Evolutionary conservation across 2,797 vertebrate genomes (phyloP), one percentile per base, ranked within the genome.

Genomic region (Danio aesculapii): DNA sequence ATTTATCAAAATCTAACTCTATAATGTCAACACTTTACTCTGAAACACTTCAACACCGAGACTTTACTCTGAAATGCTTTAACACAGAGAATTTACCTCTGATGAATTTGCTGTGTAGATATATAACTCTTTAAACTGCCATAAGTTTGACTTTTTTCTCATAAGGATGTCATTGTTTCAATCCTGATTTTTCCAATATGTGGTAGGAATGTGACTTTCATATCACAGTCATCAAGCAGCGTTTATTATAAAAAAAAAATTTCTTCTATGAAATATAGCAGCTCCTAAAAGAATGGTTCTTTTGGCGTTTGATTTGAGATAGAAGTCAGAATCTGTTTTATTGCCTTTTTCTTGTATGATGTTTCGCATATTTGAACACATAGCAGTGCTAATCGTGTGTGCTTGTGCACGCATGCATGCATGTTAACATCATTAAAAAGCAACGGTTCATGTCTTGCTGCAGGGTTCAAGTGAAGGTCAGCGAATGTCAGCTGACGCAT

Each of bases 401-500:
- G 71, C 47, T 30, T 30, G 30, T 30, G 30, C 30, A 62, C 2
- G 1, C 19, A 49, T 73, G 6, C 58, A 47, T 19, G 43, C 41
- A 43, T 76, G 81, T 58, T 64, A 49, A 52, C 8, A 41, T 78
- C 9, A 77, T 73, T 78, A 73, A 66, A 70, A 75, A 79, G 50
- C 4, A 55, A 43, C 0, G 19, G n/a, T 21, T 21, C 50, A 57
- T 58, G 21, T 55, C 12, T 55, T 63, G 44, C 8, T 8, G 3
- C 47, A 62, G 64, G 66, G 72, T 75, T 83, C 43, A 53, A 6
- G 9, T 16, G 30, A 13, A 63, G 57, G 71, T 75, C 63, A 66
- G 7, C n/a, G 16, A 76, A 80, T 70, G 59, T 70, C 70, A 50
- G 41, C 52, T 57, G 44, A 59, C 39, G 73, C 59, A 19, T 21